A percentile compares a stretch with the other conserved stretches of the same genome.
Evolutionary conservation across 2,888 invertebrate genomes (phyloP).

Genomic region (Apotomis capreana): DNA sequence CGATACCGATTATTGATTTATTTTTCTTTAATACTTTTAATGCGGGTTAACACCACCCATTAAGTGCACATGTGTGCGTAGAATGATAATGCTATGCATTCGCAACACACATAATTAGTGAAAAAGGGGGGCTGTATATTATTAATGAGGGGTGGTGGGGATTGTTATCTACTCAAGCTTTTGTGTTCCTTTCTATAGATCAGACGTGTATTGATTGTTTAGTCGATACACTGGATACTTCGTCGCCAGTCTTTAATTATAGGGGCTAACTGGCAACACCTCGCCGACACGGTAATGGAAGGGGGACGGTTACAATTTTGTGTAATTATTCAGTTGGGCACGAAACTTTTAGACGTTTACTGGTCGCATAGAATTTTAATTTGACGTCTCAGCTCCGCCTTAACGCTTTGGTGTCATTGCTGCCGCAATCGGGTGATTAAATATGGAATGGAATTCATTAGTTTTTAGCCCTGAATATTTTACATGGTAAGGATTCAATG

Average conservation of each 20-base stretch:
- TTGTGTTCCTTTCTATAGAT: conserved; percentile 81
- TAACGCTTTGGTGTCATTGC: conserved; percentile 25
- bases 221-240: conserved; percentile 79
- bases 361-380: conserved; percentile 62
- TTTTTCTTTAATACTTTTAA: conserved; percentile 73
- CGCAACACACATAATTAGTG: conserved; percentile 83
- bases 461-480: not conserved
- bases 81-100: conserved; percentile 66
- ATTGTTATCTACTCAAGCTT: conserved; percentile 81
- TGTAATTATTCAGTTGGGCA: conserved; percentile 75
- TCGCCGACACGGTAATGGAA: conserved; percentile 77
- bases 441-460: conserved; percentile 2
- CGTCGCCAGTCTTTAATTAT: conserved; percentile 75
- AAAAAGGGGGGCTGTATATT: conserved; percentile 75
- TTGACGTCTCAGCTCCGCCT: conserved; percentile 45
- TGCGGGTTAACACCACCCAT: conserved; percentile 70
- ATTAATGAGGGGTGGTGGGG: conserved; percentile 79
- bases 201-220: conserved; percentile 77
- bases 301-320: conserved; percentile 69
- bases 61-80: conserved; percentile 55
- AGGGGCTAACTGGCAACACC: conserved; percentile 77
- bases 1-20: conserved; percentile 67
- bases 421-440: conserved; percentile 13
- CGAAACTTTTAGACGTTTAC: conserved; percentile 66
- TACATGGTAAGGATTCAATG: not conserved